Evolutionary conservation across 2,797 vertebrate genomes (phyloP).

Genomic region (Pteropus rufus): DNA sequence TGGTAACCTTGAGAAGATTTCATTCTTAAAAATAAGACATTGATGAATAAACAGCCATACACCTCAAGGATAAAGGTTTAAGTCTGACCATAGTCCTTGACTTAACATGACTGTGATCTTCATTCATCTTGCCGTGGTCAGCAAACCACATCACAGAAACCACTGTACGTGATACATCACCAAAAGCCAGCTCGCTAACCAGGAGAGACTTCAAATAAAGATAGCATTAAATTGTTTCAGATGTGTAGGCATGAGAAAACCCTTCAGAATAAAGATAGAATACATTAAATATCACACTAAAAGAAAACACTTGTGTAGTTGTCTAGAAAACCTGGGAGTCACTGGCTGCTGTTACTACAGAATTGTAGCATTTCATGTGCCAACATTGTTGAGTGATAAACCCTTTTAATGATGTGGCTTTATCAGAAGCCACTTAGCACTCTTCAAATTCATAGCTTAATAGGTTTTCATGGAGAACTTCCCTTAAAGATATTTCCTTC

Average conservation of each 20-base stretch:
- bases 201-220: conserved; percentile 36
- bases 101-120: conserved; percentile 42
- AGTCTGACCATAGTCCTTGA: conserved; percentile 35
- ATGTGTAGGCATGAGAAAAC: background rate
- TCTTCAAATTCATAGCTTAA: background rate
- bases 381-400: background rate
- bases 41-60: conserved; percentile 53
- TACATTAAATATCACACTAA: background rate
- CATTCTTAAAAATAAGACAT: conserved; percentile 52
- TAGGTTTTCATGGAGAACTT: background rate
- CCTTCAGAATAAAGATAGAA: background rate
- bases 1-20: conserved; percentile 63
- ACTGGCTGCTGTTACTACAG: background rate
- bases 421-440: background rate
- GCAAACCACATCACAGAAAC: conserved; percentile 61
- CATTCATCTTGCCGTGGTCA: conserved; percentile 15
- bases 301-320: conserved; percentile 32
- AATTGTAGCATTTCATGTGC: background rate
- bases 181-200: background rate
- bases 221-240: conserved; percentile 34
- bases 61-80: conserved; percentile 22
- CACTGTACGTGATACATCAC: conserved; percentile 26
- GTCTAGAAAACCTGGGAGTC: background rate
- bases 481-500: conserved; percentile 40
- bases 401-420: background rate